Conservation (phyloP, 2,113 vertebrate genomes). For the Xenopus laevis region DNA sequence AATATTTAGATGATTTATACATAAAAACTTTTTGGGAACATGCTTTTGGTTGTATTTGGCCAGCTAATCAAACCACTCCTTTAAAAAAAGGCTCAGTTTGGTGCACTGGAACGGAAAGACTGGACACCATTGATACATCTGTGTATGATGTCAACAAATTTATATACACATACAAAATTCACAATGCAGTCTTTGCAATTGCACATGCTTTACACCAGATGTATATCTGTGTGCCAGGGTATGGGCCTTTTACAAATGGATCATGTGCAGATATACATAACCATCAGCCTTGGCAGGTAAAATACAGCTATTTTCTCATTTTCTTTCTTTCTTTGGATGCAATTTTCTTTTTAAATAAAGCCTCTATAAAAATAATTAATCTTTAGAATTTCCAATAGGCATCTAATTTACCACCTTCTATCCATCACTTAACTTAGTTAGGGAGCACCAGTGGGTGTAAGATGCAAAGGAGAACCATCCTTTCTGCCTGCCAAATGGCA, state of each 20-base stretch:
- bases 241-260: conserved; percentile 25
- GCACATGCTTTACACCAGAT: conserved; percentile 33
- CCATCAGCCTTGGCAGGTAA: conserved; percentile 36
- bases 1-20: conserved; percentile 26
- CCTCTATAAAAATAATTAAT: no score
- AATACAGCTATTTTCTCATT: no score
- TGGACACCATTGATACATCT: conserved; percentile 27
- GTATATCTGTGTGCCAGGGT: conserved; percentile 9
- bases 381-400: no score
- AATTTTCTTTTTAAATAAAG: no score
- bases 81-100: not conserved
- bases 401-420: no score
- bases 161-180: conserved; percentile 29
- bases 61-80: not conserved
- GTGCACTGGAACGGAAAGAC: conserved; percentile 29
- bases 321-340: no score
- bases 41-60: conserved; percentile 34
- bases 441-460: no score
- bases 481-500: no score
- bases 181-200: conserved; percentile 31
- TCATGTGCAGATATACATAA: conserved; percentile 26
- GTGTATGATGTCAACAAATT: conserved; percentile 27
- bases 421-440: no score
- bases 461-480: no score
- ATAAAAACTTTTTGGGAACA: conserved; percentile 31